Base-by-base conservation (phyloP, 1,140 invertebrate species). In the Neodiprion pinetum region DNA sequence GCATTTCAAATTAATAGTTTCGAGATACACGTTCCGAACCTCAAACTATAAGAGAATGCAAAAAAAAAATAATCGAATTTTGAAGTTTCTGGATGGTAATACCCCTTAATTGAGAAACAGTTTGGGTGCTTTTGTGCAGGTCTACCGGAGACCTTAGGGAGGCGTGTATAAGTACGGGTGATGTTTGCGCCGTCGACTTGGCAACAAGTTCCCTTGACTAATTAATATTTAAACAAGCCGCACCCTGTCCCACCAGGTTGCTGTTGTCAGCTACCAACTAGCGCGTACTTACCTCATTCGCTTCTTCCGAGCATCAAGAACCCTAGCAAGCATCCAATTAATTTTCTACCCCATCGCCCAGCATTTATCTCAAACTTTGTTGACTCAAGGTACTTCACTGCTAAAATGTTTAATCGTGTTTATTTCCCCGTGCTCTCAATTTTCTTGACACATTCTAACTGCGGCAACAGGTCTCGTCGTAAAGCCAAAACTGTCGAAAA, bases 151-250 rank as follows among this genome's bases (percentile, higher is more conserved):
- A 40, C 28, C 28, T 40, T 40, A 40, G 28, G 5, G 28, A 40
- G 1, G 28, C 5, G 28, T 0, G 28, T 40, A 5, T 40, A 40
- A 40, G 28, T 40, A 40, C 28, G 28, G 28, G 28, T 40, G 1
- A 40, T 5, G 28, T 40, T 40, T 9, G n/a, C 53, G 9, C n/a
- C 53, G 11, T 61, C n/a, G n/a, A 61, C 53, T 61, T 61, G 53
- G 53, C 53, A 61, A 61, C 53, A 61, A 61, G 4, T 61, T 61
- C 53, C 53, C 53, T 17, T 9, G 53, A 17, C 53, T 61, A 61
- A 61, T 61, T 61, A 61, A 61, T 61, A 61, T 14, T 61, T 61
- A 61, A 61, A 61, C 53, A 61, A 61, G 53, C 53, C 53, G 53
- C 53, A 61, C 53, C 53, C 53, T 61, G 53, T 61, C 53, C 53